These are phyloP conservation scores for Tribolium castaneum DNA, from an alignment of 1,140 invertebrate genomes.

Conservation along the genomic window DNA sequence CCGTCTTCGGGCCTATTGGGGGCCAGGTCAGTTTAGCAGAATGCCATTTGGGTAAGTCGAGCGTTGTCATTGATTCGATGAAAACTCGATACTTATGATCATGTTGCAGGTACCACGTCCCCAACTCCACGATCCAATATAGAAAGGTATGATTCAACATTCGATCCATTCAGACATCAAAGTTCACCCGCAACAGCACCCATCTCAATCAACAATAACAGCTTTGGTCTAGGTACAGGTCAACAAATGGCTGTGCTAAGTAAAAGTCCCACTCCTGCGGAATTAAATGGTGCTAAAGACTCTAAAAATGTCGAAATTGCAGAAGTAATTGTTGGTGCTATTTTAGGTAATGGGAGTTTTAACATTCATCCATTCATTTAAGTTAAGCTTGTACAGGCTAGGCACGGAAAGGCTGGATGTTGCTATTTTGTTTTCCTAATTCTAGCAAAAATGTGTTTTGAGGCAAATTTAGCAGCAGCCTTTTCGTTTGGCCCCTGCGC, in stretches of 20 bases:
- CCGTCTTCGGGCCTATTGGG: constrained; percentile 80
- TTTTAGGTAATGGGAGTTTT: constrained; percentile 76
- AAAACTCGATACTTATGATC: background rate
- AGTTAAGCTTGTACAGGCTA: background rate
- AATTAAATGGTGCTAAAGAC: constrained; percentile 75
- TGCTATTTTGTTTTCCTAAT: constrained; percentile 4
- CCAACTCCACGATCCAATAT: constrained; percentile 73
- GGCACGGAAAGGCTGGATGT: background rate
- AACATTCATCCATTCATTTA: constrained; percentile 36
- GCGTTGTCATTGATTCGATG: background rate
- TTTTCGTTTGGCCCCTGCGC: background rate
- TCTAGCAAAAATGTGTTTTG: too few relatives aligned
- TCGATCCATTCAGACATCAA: constrained; percentile 79
- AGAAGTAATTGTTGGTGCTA: constrained; percentile 95
- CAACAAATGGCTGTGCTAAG: constrained; percentile 82
- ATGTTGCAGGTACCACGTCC: constrained; percentile 67
- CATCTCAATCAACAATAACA: constrained; percentile 79
- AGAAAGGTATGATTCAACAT: constrained; percentile 77
- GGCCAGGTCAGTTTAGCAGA: constrained; percentile 75
- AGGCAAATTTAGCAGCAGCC: background rate
- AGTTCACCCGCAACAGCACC: constrained; percentile 75
- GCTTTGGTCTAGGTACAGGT: constrained; percentile 81
- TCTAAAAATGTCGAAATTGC: constrained; percentile 93
- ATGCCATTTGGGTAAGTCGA: constrained; percentile 59
- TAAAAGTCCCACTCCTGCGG: constrained; percentile 87